Evolutionary conservation across 30 jellyfish, hydroid and myxozoan genomes (phyloP).

Genomic region (Mastigias papua): DNA sequence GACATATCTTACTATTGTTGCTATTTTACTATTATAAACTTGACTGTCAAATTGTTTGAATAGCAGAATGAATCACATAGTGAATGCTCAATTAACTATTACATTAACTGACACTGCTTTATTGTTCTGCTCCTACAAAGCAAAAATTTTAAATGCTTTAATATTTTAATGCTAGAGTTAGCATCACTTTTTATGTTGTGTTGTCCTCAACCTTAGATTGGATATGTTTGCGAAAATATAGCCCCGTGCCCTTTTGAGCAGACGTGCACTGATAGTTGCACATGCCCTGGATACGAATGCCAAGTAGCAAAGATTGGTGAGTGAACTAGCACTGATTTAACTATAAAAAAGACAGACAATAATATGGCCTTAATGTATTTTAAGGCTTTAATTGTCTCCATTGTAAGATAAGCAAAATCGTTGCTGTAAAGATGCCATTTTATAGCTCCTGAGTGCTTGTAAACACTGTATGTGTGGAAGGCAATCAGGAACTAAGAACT

Average conservation of each 20-base stretch:
- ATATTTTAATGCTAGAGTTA: background rate
- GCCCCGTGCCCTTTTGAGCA: constrained; percentile 28
- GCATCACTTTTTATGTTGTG: too few species aligned
- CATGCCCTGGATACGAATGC: constrained; percentile 53
- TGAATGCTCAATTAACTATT: background rate
- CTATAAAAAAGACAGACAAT: too few species aligned
- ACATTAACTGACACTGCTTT: background rate
- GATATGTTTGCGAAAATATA: constrained; percentile 2
- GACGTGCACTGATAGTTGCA: constrained; percentile 27
- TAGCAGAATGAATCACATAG: background rate
- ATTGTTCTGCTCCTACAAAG: background rate
- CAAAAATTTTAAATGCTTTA: background rate
- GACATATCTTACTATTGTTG: too few species aligned
- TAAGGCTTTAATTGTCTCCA: too few species aligned
- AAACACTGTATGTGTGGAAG: too few species aligned
- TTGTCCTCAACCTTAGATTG: constrained; percentile 8
- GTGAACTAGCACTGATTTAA: too few species aligned
- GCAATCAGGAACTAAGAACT: too few species aligned
- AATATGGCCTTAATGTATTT: too few species aligned
- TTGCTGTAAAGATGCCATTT: too few species aligned
- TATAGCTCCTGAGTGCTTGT: too few species aligned
- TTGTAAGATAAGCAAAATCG: too few species aligned
- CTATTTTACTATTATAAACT: background rate
- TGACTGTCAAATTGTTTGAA: background rate
- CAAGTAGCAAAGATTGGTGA: background rate